phyloP scores from a whole-genome alignment of 1,140 invertebrate genomes.

The Caenorhabditis latens region DNA sequence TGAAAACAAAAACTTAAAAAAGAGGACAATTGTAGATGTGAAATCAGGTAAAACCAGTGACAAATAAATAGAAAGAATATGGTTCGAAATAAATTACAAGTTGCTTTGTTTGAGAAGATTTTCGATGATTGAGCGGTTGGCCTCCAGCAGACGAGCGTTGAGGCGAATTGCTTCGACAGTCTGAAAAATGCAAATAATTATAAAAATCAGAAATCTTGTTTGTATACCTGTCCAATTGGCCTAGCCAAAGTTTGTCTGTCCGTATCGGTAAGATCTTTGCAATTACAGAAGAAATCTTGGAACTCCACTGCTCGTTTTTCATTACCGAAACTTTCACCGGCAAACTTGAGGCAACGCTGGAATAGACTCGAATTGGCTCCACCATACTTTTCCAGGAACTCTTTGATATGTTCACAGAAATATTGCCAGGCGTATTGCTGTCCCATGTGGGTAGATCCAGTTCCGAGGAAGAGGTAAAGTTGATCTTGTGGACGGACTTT shows the following conservation, averaged over 20 bases:
- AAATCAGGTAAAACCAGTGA: not conserved
- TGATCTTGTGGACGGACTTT: conserved; percentile 92
- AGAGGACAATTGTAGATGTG: not conserved
- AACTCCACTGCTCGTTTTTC: conserved; percentile 63
- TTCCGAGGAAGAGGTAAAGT: conserved; percentile 86
- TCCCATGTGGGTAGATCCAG: conserved; percentile 80
- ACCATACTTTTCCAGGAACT: conserved; percentile 79
- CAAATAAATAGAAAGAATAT: not conserved
- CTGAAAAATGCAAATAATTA: conserved; percentile 37
- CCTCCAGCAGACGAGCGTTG: conserved; percentile 63
- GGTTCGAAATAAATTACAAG: not conserved
- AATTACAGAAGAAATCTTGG: conserved; percentile 61
- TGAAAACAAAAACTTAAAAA: not conserved
- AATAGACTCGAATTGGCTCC: conserved; percentile 71
- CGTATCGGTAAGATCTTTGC: not conserved
- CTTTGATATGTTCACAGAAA: conserved; percentile 87
- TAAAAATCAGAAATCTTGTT: not conserved
- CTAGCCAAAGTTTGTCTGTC: conserved; percentile 28
- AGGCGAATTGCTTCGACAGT: conserved; percentile 68
- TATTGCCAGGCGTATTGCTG: conserved; percentile 90
- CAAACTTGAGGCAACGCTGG: conserved; percentile 69
- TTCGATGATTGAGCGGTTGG: conserved; percentile 56
- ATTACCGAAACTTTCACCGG: conserved; percentile 60
- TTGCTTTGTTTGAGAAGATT: conserved; percentile 53
- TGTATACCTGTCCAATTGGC: conserved; percentile 21